Evolutionary conservation across 2,113 vertebrate genomes (phyloP), one percentile per base, ranked within the genome.

Genomic region (Antidorcas marsupialis): DNA sequence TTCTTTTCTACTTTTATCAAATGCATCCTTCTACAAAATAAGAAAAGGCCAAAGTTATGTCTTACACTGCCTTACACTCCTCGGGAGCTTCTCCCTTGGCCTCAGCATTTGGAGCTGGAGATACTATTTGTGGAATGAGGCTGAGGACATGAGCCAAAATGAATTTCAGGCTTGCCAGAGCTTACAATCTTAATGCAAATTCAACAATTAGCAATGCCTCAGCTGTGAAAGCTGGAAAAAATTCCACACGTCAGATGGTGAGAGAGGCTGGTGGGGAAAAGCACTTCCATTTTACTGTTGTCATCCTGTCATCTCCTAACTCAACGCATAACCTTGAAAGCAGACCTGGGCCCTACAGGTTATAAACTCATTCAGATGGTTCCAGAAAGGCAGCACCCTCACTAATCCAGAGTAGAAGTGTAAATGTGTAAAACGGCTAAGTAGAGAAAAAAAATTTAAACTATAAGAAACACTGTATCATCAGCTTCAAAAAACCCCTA

Each of bases 181-280:
- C 97, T 97, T 94, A 93, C 89, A 50, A 21, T 97, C 97, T 98
- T 89, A 67, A 97, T 97, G 97, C 96, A 98, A 97, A 98, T 98
- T 86, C 91, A 95, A 98, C 97, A 97, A 97, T 98, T 97, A 98
- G 97, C 96, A 91, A 93, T 43, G 94, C 84, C 92, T 98, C 96
- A 94, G 96, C 96, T 96, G 95, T 74, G 97, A 89, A 67, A 87
- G 57, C 84, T 96, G 92, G 87, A 89, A 92, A 93, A 89, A 95
- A 86, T 55, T 74, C 91, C 59, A 52, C 90, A 76, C 55, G n/a
- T 98, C 96, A 97, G 97, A 98, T 97, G 96, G 97, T 15, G 93
- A 84, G 89, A 96, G 53, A 78, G 88, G 71, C 55, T 97, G 89
- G 27, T 71, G 78, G 62, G 79, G 59, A 97, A 94, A 95, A 96